These are phyloP conservation scores for Carassius carassius DNA, from an alignment of 2,113 vertebrate genomes.

Conservation along the genomic window DNA sequence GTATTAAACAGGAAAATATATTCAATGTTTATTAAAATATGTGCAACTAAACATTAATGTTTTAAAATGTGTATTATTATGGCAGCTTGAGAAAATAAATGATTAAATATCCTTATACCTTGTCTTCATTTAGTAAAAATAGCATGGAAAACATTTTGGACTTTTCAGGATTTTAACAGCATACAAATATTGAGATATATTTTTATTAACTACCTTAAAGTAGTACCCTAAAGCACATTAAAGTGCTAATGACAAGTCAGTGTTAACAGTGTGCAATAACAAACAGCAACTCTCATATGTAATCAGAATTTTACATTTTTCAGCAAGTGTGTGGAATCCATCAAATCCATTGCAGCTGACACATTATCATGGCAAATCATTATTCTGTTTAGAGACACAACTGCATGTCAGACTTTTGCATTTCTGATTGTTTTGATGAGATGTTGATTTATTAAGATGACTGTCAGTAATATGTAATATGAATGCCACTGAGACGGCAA, in stretches of 20 bases:
- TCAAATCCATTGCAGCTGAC: background rate
- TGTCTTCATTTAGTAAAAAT: too few species aligned
- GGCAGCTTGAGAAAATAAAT: too few species aligned
- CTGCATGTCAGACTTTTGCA: background rate
- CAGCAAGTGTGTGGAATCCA: background rate
- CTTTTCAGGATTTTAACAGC: too few species aligned
- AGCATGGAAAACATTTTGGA: too few species aligned
- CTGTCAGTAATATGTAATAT: slow-evolving; percentile 31
- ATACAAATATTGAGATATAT: background rate
- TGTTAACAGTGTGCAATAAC: background rate
- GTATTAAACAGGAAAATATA: too few species aligned
- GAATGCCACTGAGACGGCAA: slow-evolving; percentile 36
- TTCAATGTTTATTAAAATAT: too few species aligned
- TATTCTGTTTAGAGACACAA: background rate
- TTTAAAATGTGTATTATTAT: too few species aligned
- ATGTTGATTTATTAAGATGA: slow-evolving; percentile 47
- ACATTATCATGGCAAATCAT: slow-evolving; percentile 18
- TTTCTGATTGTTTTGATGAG: slow-evolving; percentile 44
- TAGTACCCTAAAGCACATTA: too few species aligned
- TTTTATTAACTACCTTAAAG: background rate
- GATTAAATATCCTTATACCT: too few species aligned
- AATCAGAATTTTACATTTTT: background rate
- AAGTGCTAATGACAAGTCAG: background rate
- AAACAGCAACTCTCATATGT: background rate
- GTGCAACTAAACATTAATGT: too few species aligned